Percentiles rank a stretch among this genome's conserved stretches.
Conservation (phyloP, 2,797 vertebrate genomes). For the Spatula clypeata region DNA sequence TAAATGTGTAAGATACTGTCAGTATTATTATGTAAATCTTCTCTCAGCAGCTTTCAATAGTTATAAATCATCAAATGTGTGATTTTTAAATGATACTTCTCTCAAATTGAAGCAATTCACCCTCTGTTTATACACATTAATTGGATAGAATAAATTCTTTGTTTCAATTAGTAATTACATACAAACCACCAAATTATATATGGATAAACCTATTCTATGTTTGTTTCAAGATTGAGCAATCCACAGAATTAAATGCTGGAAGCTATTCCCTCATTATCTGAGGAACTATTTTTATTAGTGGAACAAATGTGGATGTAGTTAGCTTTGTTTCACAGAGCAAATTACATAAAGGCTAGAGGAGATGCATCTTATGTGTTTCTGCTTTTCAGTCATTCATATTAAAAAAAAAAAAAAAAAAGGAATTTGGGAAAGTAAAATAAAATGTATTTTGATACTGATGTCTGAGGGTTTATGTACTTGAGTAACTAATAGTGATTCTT, state of each 20-base stretch:
- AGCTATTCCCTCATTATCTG: conserved; percentile 8
- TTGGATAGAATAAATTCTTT: not conserved
- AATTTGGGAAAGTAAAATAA: not conserved
- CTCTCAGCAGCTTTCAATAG: not conserved
- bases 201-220: not conserved
- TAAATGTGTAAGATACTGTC: not conserved
- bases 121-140: not conserved
- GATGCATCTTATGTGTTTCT: not conserved
- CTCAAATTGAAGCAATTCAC: not conserved
- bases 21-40: not conserved
- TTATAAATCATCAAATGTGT: not conserved
- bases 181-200: not conserved
- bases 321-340: conserved; percentile 1
- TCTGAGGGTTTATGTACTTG: not conserved
- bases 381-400: conserved; percentile 10
- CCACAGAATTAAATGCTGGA: conserved; percentile 13
- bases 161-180: not conserved
- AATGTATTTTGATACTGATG: not conserved
- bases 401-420: not conserved
- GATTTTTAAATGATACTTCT: not conserved
- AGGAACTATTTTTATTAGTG: conserved; percentile 58
- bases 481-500: not conserved
- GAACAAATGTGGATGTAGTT: conserved; percentile 43
- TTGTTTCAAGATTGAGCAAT: conserved; percentile 26
- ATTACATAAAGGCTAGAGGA: not conserved